phyloP scores from a whole-genome alignment of 2,113 vertebrate genomes.

The Scolopax mira region DNA sequence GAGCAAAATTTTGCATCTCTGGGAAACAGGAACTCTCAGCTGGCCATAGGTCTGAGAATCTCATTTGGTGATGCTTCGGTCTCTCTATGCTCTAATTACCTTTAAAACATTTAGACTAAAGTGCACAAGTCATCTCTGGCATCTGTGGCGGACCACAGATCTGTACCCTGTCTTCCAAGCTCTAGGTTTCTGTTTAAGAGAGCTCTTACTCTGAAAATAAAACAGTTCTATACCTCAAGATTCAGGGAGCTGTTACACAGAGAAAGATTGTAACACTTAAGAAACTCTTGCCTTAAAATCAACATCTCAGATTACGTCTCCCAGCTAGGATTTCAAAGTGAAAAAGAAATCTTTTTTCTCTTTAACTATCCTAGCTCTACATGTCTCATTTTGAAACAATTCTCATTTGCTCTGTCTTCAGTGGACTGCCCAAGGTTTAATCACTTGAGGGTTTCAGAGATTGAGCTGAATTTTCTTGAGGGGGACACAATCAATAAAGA shows the following conservation, averaged over 20 bases:
- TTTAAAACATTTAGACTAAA: neutral
- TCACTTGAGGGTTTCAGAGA: constrained; percentile 54
- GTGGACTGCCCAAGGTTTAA: constrained; percentile 36
- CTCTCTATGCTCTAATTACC: neutral
- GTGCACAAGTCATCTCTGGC: neutral
- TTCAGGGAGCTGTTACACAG: neutral
- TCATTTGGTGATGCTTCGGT: neutral
- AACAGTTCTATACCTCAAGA: neutral
- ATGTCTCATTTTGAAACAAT: constrained; percentile 52
- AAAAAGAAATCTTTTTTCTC: neutral
- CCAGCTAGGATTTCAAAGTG: neutral
- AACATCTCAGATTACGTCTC: neutral
- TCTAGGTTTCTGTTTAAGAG: neutral
- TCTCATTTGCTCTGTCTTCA: constrained; percentile 53
- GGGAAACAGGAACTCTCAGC: neutral
- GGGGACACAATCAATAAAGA: constrained; percentile 63
- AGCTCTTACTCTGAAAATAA: neutral
- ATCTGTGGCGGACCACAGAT: neutral
- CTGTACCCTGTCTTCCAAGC: neutral
- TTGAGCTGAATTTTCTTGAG: constrained; percentile 50
- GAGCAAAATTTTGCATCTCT: neutral
- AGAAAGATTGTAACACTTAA: neutral
- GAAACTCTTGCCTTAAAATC: neutral
- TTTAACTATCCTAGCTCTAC: neutral
- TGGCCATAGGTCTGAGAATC: neutral